Conservation (phyloP, 2,797 vertebrate genomes). For the Fringilla coelebs region DNA sequence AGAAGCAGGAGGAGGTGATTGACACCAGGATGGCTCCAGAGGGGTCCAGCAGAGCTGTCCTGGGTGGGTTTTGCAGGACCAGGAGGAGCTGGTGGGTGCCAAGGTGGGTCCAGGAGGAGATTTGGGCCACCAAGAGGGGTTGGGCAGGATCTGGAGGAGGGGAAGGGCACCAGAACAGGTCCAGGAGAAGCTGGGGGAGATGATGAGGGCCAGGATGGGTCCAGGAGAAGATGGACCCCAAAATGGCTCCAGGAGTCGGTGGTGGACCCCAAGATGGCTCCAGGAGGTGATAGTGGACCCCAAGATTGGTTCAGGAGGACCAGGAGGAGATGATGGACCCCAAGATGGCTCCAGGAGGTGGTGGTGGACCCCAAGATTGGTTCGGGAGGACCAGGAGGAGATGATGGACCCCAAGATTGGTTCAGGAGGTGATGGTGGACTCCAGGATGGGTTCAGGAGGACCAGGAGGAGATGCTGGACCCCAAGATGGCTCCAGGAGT, state of each 20-base stretch:
- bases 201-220: too few species aligned
- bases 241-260: background rate
- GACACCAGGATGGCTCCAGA: background rate
- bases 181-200: background rate
- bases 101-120: too few species aligned
- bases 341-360: too few species aligned
- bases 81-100: background rate
- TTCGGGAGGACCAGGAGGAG: too few species aligned
- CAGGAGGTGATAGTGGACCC: background rate
- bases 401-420: background rate
- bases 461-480: background rate
- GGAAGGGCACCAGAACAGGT: background rate
- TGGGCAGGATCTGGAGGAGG: background rate
- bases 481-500: too few species aligned
- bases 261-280: fast-evolving
- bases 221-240: too few species aligned
- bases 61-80: background rate
- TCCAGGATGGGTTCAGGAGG: fast-evolving
- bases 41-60: background rate
- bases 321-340: background rate
- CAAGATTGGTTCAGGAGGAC: background rate
- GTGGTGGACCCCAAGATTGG: fast-evolving
- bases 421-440: background rate
- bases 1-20: background rate
- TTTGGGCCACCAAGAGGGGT: background rate